These are phyloP conservation scores for Prunella fulvescens DNA, from an alignment of 2,113 vertebrate species.

Conservation along the genomic window DNA sequence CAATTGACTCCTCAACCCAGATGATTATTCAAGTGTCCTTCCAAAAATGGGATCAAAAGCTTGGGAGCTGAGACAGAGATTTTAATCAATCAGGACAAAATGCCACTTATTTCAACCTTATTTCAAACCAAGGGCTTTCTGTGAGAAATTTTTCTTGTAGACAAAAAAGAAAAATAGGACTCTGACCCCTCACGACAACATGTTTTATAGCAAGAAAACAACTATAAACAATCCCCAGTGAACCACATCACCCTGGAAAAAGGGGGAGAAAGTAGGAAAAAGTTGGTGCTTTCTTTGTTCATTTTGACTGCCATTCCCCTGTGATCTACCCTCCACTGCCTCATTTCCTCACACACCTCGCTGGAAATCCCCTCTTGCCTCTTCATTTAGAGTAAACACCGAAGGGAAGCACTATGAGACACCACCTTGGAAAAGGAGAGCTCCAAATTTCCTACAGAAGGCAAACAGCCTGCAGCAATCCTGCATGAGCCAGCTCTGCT, in stretches of 20 bases:
- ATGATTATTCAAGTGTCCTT: neutral
- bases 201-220: neutral
- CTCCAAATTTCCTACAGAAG: neutral
- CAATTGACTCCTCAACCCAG: neutral
- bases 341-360: neutral
- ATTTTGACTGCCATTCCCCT: neutral
- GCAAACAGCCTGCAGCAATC: neutral
- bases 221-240: neutral
- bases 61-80: neutral
- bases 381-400: neutral
- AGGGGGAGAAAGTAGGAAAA: neutral
- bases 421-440: neutral
- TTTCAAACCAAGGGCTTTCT: neutral
- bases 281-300: neutral
- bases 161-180: neutral
- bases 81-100: neutral
- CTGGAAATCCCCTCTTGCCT: neutral
- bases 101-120: neutral
- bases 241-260: neutral
- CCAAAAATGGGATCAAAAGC: neutral
- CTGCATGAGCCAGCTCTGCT: rapidly evolving
- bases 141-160: neutral
- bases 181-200: neutral
- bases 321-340: neutral
- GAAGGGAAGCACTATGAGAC: neutral